These are phyloP conservation scores for Elymnias hypermnestra DNA, from an alignment of 1,140 invertebrate species.

Conservation along the genomic window DNA sequence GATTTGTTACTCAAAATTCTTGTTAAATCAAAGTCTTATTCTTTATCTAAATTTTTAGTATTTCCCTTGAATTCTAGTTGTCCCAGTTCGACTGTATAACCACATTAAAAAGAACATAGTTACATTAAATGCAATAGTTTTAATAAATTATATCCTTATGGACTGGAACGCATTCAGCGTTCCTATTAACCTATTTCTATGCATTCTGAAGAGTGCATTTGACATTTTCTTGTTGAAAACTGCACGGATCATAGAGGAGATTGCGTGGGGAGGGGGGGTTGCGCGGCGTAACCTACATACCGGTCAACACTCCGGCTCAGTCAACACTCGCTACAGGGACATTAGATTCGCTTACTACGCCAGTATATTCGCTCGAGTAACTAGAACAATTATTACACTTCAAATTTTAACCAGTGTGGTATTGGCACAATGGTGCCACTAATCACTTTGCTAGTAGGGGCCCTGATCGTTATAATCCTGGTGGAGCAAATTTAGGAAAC, in stretches of 20 bases:
- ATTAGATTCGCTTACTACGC: slow-evolving; percentile 51
- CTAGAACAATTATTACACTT: too few species aligned
- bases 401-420: too few species aligned
- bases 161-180: slow-evolving; percentile 25
- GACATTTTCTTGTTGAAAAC: slow-evolving; percentile 67
- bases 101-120: too few species aligned
- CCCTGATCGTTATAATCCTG: too few species aligned
- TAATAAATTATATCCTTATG: slow-evolving; percentile 12
- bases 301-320: slow-evolving; percentile 74
- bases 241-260: slow-evolving; percentile 65
- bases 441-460: too few species aligned
- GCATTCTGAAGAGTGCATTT: slow-evolving; percentile 56
- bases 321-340: slow-evolving; percentile 75
- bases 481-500: too few species aligned
- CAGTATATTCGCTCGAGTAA: slow-evolving; percentile 41
- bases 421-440: too few species aligned
- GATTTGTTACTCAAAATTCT: too few species aligned
- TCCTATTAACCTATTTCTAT: slow-evolving; percentile 56
- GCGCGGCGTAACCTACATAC: slow-evolving; percentile 70
- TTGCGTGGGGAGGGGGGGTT: slow-evolving; percentile 49
- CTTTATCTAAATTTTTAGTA: too few species aligned
- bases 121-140: slow-evolving; percentile 1
- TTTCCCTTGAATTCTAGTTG: too few species aligned
- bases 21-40: too few species aligned
- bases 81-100: too few species aligned